Base-by-base conservation (phyloP, 2,888 invertebrate species). In the Hylaea fasciaria region DNA sequence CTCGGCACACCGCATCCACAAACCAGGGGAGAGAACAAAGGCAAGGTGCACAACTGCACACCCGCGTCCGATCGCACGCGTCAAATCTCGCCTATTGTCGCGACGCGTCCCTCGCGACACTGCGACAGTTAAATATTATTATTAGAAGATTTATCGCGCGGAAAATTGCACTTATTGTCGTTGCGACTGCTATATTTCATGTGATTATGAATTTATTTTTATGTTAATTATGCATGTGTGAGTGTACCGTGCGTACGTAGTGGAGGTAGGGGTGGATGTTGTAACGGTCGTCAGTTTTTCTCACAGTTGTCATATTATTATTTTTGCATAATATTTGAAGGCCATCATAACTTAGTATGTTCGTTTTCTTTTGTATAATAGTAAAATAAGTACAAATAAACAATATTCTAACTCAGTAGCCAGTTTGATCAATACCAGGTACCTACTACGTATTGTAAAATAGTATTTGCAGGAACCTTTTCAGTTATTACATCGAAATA, bases 101-200 rank as follows among this genome's bases (percentile, higher is more conserved):
- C 66, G 62, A 61, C 64, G 51, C 65, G 71, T 76, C 69, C 80
- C 80, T 63, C 58, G 44, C 78, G 62, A 76, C 73, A 77, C 70
- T 60, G 72, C 74, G 79, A 68, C 74, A 74, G 77, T 84, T 82
- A 86, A 89, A 85, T 90, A 91, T 90, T 91, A 90, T 91, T 91
- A 90, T 91, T 89, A 84, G 68, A 78, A 83, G 89, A 91, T 91
- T 91, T 91, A 92, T 91, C 88, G 90, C 89, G 84, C 79, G 88
- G 91, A 92, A 92, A 92, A 92, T 92, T 91, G 86, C 84, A 90
- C 81, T 84, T 83, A 90, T 91, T 91, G 91, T 91, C 80, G 82
- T 81, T 69, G 76, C 75, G 79, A 81, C 80, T 79, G 81, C 75
- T 73, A 88, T 90, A 89, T 87, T 85, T 88, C 86, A 87, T 85